Percentiles rank a stretch among this genome's conserved stretches.
Evolutionary conservation across 2,113 vertebrate genomes (phyloP).

Genomic region (Sus scrofa): DNA sequence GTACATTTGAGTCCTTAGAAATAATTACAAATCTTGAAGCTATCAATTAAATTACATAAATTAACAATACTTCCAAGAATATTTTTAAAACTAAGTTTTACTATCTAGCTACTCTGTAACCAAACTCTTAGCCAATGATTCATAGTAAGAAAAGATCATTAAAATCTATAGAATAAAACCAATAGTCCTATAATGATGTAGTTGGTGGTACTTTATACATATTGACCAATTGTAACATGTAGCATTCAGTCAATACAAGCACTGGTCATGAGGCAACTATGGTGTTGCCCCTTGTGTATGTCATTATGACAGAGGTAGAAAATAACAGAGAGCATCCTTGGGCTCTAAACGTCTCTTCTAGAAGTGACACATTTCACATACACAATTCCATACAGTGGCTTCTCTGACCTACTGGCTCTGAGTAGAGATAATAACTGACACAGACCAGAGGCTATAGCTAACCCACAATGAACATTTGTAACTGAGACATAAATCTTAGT

Average conservation of each 20-base stretch:
- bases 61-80: background rate
- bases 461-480: background rate
- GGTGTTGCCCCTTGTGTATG: background rate
- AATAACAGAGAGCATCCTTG: too few relatives aligned
- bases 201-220: background rate
- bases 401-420: background rate
- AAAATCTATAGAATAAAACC: background rate
- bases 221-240: background rate
- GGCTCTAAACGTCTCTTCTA: too few relatives aligned
- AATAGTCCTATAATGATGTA: background rate
- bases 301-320: too few relatives aligned
- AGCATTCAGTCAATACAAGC: background rate
- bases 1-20: background rate
- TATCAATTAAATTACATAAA: slow-evolving; percentile 2
- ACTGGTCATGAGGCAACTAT: background rate
- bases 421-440: background rate
- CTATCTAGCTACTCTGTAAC: background rate
- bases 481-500: background rate
- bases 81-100: slow-evolving; percentile 22
- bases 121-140: slow-evolving; percentile 2
- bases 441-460: background rate
- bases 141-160: background rate
- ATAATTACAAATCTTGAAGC: background rate
- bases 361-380: background rate
- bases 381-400: background rate